Evolutionary conservation across 1,140 invertebrate species (phyloP).

Genomic region (Ruditapes philippinarum): DNA sequence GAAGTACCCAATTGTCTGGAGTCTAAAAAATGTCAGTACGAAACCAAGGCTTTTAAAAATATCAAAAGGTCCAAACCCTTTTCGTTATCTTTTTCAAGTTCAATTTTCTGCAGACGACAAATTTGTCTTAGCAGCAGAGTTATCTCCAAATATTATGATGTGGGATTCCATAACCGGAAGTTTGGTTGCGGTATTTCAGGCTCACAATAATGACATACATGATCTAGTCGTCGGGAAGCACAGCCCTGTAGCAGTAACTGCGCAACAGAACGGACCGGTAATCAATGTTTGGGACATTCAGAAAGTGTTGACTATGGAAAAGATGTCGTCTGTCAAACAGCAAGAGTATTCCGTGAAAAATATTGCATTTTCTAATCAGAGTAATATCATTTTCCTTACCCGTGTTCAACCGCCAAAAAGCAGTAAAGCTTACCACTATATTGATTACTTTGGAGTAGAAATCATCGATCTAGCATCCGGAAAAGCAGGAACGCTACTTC

Average conservation of each 20-base stretch:
- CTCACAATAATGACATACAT: constrained; percentile 60
- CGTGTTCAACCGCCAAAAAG: constrained; percentile 58
- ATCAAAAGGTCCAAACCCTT: constrained; percentile 19
- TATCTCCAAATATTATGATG: constrained; percentile 62
- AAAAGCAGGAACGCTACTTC: constrained; percentile 42
- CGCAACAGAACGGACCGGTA: constrained; percentile 21
- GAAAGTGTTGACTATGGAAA: constrained; percentile 58
- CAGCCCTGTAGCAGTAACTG: constrained; percentile 14
- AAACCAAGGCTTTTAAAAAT: constrained; percentile 50
- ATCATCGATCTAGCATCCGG: constrained; percentile 43
- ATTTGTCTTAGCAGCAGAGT: constrained; percentile 47
- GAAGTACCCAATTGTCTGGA: constrained; percentile 65
- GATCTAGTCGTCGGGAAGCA: constrained; percentile 14
- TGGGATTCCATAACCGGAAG: constrained; percentile 53
- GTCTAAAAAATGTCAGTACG: constrained; percentile 59
- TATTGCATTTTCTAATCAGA: constrained; percentile 52
- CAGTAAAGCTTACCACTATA: constrained; percentile 63
- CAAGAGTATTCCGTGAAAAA: constrained; percentile 56
- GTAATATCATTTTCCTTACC: constrained; percentile 49
- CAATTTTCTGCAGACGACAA: constrained; percentile 57
- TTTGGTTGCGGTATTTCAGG: constrained; percentile 40
- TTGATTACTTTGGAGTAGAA: constrained; percentile 62
- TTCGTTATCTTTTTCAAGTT: constrained; percentile 51
- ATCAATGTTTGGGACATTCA: constrained; percentile 62
- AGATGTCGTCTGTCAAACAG: constrained; percentile 56